Evolutionary conservation across 2,797 vertebrate genomes (phyloP), one percentile per base, ranked within the genome.

Genomic region (Pipistrellus nathusii): DNA sequence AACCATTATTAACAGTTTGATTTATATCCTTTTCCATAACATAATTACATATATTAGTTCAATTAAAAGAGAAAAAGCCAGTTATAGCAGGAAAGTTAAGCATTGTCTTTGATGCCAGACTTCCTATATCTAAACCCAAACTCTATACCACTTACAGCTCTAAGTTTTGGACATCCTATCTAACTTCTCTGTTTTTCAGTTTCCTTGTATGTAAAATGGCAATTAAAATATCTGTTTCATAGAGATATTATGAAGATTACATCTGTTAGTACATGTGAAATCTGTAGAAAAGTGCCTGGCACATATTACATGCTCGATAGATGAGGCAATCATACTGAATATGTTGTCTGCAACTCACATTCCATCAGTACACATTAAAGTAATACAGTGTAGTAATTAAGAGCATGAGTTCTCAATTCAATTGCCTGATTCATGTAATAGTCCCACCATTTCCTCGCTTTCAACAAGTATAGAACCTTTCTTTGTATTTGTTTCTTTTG

Each of bases 281-380:
- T 81, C 81, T 91, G 88, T 90, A 77, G 62, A 93, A 92, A 66
- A 86, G 12, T 87, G 30, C 15, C 87, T 90, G 62, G 13, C 35
- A 88, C 6, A 48, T 32, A 55, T 8, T 30, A n/a, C 55, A 64
- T 17, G 44, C 17, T 68, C 10, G 53, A 51, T 59, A 75, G 18
- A 30, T 77, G 25, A 72, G 77, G 25, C 32, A 92, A 72, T 76
- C 13, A 13, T 72, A 51, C 11, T 51, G 41, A 41, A 46, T 62
- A 59, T 81, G 51, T 57, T 76, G 14, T 71, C 9, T 85, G 8
- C 21, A 78, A 35, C 6, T 82, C 92, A 9, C 23, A 87, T 59
- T 78, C 32, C 80, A 62, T 27, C 30, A 87, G 9, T 69, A 77
- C 18, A 71, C 30, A 87, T 48, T 59, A 32, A 84, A 4, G 35